A percentile compares a stretch with the other conserved stretches of the same genome.
Conservation (phyloP, 2,797 vertebrate species). For the Xiphophorus birchmanni region DNA sequence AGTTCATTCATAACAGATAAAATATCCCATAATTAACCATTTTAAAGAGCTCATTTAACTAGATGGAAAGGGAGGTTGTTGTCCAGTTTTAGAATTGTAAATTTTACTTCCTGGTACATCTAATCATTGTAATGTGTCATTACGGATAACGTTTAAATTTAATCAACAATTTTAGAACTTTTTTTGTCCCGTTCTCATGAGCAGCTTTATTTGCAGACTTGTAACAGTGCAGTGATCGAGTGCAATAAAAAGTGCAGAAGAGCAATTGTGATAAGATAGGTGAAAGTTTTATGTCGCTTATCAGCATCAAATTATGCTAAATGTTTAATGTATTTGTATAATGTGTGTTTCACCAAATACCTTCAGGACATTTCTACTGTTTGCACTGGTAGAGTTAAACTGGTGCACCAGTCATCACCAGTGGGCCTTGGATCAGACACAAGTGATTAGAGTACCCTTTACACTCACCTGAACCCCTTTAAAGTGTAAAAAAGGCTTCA, state of each 20-base stretch:
- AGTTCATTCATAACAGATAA: constrained; percentile 16
- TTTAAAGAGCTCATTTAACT: neutral
- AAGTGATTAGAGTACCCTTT: neutral
- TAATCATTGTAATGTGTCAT: neutral
- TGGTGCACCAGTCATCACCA: neutral
- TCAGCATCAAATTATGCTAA: constrained; percentile 18
- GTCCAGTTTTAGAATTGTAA: neutral
- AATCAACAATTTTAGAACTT: neutral
- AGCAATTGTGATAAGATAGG: constrained; percentile 38
- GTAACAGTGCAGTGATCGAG: constrained; percentile 7
- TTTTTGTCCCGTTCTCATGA: neutral
- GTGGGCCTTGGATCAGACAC: neutral
- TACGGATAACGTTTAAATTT: neutral
- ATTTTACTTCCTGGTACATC: neutral
- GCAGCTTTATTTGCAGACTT: constrained; percentile 22
- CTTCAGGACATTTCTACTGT: neutral
- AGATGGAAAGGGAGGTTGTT: neutral
- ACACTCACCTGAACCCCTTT: neutral
- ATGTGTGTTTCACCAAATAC: neutral
- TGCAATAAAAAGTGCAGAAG: constrained; percentile 41
- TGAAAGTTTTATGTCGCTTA: constrained; percentile 34
- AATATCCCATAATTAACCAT: neutral
- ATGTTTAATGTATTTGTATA: neutral
- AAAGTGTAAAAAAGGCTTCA: neutral
- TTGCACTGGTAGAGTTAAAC: neutral